phyloP scores from a whole-genome alignment of 37 sponge, comb jelly and placozoan genomes.

The Hormiphora californensis region DNA sequence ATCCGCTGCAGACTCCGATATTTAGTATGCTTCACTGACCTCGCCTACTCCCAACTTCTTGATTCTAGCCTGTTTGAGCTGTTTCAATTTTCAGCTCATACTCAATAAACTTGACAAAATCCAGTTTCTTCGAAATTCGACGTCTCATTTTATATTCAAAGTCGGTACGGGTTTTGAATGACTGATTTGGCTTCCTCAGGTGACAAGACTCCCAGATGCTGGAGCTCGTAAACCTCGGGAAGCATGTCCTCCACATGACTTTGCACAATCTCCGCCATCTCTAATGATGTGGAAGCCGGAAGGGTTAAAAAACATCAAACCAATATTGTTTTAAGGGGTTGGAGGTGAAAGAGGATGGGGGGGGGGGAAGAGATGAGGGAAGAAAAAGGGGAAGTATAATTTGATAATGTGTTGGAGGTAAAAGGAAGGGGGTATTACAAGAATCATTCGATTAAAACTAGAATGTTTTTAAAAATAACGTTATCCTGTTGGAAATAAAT shows the following conservation, averaged over 20 bases:
- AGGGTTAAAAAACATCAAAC: no score
- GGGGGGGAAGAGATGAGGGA: no score
- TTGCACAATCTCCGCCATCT: constrained; percentile 54
- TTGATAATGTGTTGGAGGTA: no score
- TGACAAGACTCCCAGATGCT: constrained; percentile 38
- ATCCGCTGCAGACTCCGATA: constrained; percentile 28
- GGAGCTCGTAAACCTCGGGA: constrained; percentile 44
- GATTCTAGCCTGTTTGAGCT: constrained; percentile 19
- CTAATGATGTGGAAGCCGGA: no score
- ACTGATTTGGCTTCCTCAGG: constrained; percentile 38
- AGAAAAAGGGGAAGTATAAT: no score
- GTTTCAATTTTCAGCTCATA: constrained; percentile 25
- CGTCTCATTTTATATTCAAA: constrained; percentile 44
- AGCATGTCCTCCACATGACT: constrained; percentile 28
- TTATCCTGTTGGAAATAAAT: no score
- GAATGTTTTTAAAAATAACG: no score
- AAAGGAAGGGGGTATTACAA: no score
- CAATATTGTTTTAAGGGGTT: no score
- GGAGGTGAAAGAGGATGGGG: no score
- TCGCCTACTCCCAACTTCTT: neutral
- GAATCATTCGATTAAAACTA: no score
- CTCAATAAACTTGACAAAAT: constrained; percentile 25
- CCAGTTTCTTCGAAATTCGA: constrained; percentile 23
- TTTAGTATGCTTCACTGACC: constrained; percentile 6
- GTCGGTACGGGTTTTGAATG: neutral